Evolutionary conservation across 2,888 invertebrate genomes (phyloP).

Genomic region (Ophioninae sp.): DNA sequence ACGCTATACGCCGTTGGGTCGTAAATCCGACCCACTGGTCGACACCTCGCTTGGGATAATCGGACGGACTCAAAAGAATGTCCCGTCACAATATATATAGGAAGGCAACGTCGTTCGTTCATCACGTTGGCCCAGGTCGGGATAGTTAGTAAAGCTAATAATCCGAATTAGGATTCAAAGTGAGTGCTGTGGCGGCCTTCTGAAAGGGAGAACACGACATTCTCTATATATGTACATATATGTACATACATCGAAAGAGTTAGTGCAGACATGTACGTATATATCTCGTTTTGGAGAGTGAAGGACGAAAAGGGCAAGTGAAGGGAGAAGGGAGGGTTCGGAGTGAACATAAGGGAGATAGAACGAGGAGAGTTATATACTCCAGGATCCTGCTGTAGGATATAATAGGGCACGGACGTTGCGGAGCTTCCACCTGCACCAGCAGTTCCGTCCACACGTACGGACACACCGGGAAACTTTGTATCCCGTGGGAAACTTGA

Average conservation of each 20-base stretch:
- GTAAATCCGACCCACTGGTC: no score
- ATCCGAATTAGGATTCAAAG: constrained; percentile 74
- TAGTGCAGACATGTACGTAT: not conserved
- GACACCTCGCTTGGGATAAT: no score
- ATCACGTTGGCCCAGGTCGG: constrained; percentile 64
- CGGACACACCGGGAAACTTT: constrained; percentile 41
- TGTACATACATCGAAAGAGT: constrained; percentile 37
- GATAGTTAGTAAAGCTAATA: constrained; percentile 72
- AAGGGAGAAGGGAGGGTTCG: constrained; percentile 2
- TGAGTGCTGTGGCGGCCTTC: constrained; percentile 65
- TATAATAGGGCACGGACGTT: constrained; percentile 61
- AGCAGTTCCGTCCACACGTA: constrained; percentile 33
- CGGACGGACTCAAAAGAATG: no score
- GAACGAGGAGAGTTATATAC: constrained; percentile 55
- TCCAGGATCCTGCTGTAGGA: constrained; percentile 54
- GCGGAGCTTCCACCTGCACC: constrained; percentile 46
- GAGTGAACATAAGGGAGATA: constrained; percentile 48
- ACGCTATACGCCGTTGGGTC: no score
- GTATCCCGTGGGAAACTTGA: constrained; percentile 68
- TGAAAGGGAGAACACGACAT: constrained; percentile 53
- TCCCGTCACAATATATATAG: not conserved
- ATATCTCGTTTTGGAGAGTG: constrained; percentile 42
- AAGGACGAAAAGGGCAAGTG: constrained; percentile 41
- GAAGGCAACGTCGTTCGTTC: constrained; percentile 51
- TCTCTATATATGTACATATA: constrained; percentile 27